Evolutionary conservation across 2,888 invertebrate genomes (phyloP).

Genomic region (Tupiocoris notatus): DNA sequence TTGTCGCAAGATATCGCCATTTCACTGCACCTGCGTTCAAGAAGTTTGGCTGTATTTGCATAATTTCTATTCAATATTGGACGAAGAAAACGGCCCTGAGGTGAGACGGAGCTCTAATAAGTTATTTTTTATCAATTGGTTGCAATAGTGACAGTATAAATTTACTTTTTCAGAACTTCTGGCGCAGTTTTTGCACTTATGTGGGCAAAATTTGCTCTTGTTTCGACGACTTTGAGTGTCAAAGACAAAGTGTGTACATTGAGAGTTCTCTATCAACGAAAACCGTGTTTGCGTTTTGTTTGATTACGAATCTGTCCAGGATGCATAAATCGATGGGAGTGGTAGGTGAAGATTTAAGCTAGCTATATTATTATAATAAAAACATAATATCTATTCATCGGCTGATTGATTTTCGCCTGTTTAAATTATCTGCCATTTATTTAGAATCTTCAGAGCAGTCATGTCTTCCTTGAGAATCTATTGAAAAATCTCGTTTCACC

Average conservation of each 20-base stretch:
- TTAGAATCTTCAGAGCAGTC: slow-evolving; percentile 53
- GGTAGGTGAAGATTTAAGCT: too few relatives aligned
- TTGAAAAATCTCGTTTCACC: slow-evolving; percentile 57
- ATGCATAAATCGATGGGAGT: slow-evolving; percentile 9
- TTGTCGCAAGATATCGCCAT: slow-evolving; percentile 54
- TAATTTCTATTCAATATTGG: slow-evolving; percentile 54
- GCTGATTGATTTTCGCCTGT: too few relatives aligned
- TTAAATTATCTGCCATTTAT: neutral
- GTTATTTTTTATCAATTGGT: too few relatives aligned
- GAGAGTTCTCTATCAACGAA: slow-evolving; percentile 5
- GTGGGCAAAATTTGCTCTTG: slow-evolving; percentile 3
- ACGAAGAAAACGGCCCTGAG: slow-evolving; percentile 18
- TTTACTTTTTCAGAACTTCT: slow-evolving; percentile 46
- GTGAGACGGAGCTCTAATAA: neutral
- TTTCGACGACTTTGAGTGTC: neutral
- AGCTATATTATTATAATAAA: too few relatives aligned
- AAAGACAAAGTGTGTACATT: neutral
- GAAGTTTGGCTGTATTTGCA: slow-evolving; percentile 61
- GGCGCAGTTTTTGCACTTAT: slow-evolving; percentile 40
- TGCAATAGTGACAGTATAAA: too few relatives aligned
- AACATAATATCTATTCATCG: too few relatives aligned
- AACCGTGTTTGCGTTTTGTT: slow-evolving; percentile 40
- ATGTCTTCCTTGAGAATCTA: slow-evolving; percentile 56
- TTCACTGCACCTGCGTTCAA: slow-evolving; percentile 60
- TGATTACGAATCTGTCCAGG: slow-evolving; percentile 14